Evolutionary conservation across 2,797 vertebrate species (phyloP).

Genomic region (Galaxias olidus): DNA sequence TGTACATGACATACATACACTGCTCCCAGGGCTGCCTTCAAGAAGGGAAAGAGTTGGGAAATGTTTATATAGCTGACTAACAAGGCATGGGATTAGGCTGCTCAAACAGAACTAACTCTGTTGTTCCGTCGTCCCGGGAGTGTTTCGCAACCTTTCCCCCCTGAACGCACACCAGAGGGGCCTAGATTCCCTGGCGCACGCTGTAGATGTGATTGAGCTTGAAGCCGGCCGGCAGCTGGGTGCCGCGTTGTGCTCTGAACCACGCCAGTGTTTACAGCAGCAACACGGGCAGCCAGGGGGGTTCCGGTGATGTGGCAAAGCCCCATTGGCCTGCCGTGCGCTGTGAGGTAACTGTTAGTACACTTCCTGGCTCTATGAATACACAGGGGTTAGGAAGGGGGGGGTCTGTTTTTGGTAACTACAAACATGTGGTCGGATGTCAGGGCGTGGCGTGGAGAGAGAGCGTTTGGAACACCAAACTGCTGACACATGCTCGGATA

Average conservation of each 20-base stretch:
- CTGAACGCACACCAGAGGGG: neutral
- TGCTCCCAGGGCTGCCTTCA: no score
- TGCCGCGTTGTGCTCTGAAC: no score
- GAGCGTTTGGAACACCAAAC: conserved; percentile 42
- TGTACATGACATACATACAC: no score
- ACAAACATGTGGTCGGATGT: conserved; percentile 58
- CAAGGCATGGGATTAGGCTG: no score
- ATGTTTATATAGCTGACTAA: no score
- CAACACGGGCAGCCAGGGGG: no score
- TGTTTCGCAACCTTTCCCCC: neutral
- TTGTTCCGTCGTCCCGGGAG: no score
- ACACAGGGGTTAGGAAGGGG: conserved; percentile 28
- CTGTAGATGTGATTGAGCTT: no score
- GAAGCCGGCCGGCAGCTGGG: no score
- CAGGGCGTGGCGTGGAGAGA: conserved; percentile 54
- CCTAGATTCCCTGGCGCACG: neutral
- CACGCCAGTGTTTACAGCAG: no score
- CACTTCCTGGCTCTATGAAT: conserved; percentile 61
- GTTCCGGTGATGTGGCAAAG: conserved; percentile 25
- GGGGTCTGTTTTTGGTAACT: conserved; percentile 56
- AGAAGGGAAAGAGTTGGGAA: no score
- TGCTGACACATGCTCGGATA: conserved; percentile 40
- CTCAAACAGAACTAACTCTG: no score
- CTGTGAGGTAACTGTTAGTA: conserved; percentile 50
- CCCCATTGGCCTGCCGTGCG: conserved; percentile 18